Evolutionary conservation across 2,797 vertebrate genomes (phyloP).

Genomic region (Coranthus polyacanthus): DNA sequence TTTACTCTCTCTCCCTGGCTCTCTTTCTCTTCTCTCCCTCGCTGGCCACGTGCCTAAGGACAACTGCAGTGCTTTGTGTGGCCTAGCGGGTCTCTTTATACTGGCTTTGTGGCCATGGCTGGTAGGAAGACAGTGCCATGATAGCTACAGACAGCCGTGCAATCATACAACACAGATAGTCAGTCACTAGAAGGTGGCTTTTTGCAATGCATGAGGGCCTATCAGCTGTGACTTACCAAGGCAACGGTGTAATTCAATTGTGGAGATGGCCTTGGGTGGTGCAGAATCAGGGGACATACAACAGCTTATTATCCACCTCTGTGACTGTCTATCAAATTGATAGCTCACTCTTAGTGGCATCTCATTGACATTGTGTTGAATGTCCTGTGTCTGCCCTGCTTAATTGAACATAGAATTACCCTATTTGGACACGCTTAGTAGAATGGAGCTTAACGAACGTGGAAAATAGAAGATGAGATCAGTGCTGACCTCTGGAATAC

Average conservation of each 20-base stretch:
- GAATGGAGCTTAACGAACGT: slow-evolving; percentile 73
- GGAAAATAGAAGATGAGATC: slow-evolving; percentile 72
- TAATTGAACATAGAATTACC: slow-evolving; percentile 84
- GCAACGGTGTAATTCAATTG: slow-evolving; percentile 77
- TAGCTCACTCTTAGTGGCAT: slow-evolving; percentile 78
- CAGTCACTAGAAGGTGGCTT: slow-evolving; percentile 63
- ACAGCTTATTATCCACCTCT: slow-evolving; percentile 80
- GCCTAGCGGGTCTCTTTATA: slow-evolving; percentile 67
- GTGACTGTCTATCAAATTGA: slow-evolving; percentile 81
- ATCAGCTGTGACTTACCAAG: slow-evolving; percentile 74
- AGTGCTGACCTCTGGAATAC: slow-evolving; percentile 76
- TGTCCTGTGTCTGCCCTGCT: slow-evolving; percentile 80
- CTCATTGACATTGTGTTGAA: slow-evolving; percentile 84
- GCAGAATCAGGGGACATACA: slow-evolving; percentile 74
- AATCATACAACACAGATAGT: slow-evolving; percentile 60
- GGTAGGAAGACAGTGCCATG: slow-evolving; percentile 58
- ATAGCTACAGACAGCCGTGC: slow-evolving; percentile 63
- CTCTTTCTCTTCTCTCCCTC: slow-evolving; percentile 6
- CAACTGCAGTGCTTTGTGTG: slow-evolving; percentile 77
- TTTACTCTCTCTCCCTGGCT: slow-evolving; percentile 38
- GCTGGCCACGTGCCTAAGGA: slow-evolving; percentile 73
- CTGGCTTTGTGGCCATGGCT: slow-evolving; percentile 52
- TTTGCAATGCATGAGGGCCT: slow-evolving; percentile 69
- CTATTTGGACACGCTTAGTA: slow-evolving; percentile 80
- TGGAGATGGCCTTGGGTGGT: slow-evolving; percentile 77